Percentiles rank a stretch among this genome's conserved stretches.
Evolutionary conservation across 1,140 invertebrate species (phyloP).

Genomic region (Cyphomyrmex costatus): DNA sequence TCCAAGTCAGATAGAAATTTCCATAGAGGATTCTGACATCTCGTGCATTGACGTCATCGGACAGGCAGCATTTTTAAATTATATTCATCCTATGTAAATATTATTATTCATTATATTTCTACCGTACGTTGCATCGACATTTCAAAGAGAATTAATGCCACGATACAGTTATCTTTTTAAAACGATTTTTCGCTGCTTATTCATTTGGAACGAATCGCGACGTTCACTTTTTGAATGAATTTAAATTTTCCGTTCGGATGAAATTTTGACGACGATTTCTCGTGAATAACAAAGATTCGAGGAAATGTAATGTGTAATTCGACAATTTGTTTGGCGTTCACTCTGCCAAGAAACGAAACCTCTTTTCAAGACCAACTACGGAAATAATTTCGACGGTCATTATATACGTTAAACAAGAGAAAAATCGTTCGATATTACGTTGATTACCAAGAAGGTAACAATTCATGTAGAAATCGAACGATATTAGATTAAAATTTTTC

Average conservation of each 20-base stretch:
- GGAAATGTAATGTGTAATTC: constrained; percentile 13
- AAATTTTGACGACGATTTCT: constrained; percentile 2
- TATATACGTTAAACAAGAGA: constrained; percentile 59
- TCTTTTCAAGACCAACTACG: constrained; percentile 47
- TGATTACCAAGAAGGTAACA: constrained; percentile 1
- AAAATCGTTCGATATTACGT: constrained; percentile 59
- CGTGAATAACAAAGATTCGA: not conserved
- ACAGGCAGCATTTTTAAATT: constrained; percentile 3
- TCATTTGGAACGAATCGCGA: not conserved
- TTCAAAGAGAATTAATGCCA: not conserved
- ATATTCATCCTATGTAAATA: constrained; percentile 29
- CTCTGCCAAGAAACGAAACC: constrained; percentile 22
- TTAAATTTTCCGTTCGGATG: not conserved
- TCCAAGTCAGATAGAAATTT: not conserved
- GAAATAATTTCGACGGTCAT: constrained; percentile 56
- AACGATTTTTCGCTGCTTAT: not conserved
- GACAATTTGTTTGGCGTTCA: not conserved
- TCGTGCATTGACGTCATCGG: constrained; percentile 29
- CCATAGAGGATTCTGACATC: not conserved
- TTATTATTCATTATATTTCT: constrained; percentile 29
- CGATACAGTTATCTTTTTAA: not conserved
- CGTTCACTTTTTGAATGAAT: not conserved
- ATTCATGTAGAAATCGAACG: constrained; percentile 14
- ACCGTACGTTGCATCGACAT: not conserved
- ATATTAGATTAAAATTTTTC: constrained; percentile 3